Conservation (phyloP, 92 coral and sea anemone genomes). For the Galaxea fascicularis region DNA sequence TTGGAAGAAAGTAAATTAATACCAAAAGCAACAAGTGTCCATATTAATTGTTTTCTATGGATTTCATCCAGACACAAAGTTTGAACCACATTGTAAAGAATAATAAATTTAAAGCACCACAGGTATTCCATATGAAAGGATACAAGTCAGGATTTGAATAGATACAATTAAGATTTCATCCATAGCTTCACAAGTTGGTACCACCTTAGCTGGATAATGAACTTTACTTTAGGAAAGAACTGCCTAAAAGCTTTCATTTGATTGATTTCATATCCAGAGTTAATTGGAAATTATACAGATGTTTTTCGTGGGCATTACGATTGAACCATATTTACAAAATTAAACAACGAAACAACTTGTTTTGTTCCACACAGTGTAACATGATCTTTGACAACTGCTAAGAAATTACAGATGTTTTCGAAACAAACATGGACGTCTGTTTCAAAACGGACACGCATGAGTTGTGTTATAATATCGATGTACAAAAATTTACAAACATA, state of each 20-base stretch:
- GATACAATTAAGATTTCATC: neutral
- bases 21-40: too few species aligned
- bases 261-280: too few species aligned
- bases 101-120: too few species aligned
- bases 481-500: neutral
- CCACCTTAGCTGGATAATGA: neutral
- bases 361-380: conserved; percentile 1
- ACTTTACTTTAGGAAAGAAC: neutral
- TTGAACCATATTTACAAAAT: neutral
- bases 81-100: too few species aligned
- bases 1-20: too few species aligned
- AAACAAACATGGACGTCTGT: neutral
- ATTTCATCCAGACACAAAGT: too few species aligned
- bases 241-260: too few species aligned
- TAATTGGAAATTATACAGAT: too few species aligned
- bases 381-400: neutral
- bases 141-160: neutral
- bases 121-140: too few species aligned
- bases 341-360: neutral
- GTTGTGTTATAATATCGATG: neutral
- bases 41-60: too few species aligned
- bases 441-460: neutral
- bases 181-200: neutral
- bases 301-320: neutral
- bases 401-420: neutral